A percentile compares a stretch with the other conserved stretches of the same genome.
phyloP scores from a whole-genome alignment of 2,888 invertebrate genomes.

The Drosophila trichaetosa region DNA sequence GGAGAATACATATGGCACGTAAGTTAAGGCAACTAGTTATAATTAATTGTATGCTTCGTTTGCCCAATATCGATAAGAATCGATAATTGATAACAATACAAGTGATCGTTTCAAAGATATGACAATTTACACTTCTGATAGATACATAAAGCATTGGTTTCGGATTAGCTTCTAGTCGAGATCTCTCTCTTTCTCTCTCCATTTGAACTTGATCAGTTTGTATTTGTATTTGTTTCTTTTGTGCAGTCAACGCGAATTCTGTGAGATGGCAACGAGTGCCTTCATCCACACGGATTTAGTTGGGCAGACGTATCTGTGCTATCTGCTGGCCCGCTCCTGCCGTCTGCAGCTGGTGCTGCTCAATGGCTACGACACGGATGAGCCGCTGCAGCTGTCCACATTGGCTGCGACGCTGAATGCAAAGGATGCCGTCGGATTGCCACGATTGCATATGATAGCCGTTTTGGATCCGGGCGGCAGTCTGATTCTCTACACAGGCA shows the following conservation, averaged over 20 bases:
- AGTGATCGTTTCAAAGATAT: no score
- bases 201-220: not conserved
- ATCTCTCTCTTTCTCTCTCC: not conserved
- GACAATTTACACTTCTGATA: no score
- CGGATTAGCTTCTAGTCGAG: not conserved
- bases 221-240: not conserved
- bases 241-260: conserved; percentile 84
- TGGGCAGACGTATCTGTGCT: conserved; percentile 94
- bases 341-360: conserved; percentile 86
- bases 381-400: conserved; percentile 91
- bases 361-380: conserved; percentile 87
- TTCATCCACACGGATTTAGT: conserved; percentile 94
- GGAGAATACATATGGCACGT: conserved; percentile 87
- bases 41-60: no score
- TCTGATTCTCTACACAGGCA: conserved; percentile 93
- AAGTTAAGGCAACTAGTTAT: conserved; percentile 48
- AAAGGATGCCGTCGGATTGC: conserved; percentile 92
- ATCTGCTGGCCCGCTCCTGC: conserved; percentile 86
- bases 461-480: conserved; percentile 92
- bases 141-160: no score
- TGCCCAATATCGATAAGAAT: no score
- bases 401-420: conserved; percentile 90
- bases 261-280: conserved; percentile 89
- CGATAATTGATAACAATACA: no score
- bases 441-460: conserved; percentile 92